Conservation (phyloP, 2,113 vertebrate species). For the Sprattus sprattus region DNA sequence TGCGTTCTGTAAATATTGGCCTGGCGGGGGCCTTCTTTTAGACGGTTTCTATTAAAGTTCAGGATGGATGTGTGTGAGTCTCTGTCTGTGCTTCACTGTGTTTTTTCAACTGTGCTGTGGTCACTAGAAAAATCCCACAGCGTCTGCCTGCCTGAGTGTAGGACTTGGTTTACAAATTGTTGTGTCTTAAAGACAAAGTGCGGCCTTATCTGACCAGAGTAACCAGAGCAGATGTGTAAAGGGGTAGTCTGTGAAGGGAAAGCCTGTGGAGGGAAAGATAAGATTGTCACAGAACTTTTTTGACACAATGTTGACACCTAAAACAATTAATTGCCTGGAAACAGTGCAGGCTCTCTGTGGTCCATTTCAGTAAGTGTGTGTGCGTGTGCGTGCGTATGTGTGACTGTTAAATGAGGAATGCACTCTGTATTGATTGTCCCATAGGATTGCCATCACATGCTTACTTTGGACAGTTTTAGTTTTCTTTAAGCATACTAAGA, state of each 20-base stretch:
- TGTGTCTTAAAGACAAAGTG: background rate
- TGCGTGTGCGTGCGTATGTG: background rate
- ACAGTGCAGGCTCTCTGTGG: constrained; percentile 29
- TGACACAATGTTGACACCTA: constrained; percentile 57
- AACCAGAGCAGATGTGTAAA: constrained; percentile 14
- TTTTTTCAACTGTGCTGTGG: background rate
- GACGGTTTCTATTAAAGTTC: background rate
- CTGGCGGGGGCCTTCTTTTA: background rate
- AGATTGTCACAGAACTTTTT: constrained; percentile 52
- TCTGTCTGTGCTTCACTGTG: background rate
- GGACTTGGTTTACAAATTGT: constrained; percentile 7
- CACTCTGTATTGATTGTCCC: background rate
- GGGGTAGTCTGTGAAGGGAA: constrained; percentile 47
- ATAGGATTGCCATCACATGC: too few relatives aligned
- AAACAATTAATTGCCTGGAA: constrained; percentile 54
- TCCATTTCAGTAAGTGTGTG: background rate
- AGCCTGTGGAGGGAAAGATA: constrained; percentile 59
- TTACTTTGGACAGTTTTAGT: too few relatives aligned
- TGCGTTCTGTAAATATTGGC: background rate
- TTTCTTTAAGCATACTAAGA: too few relatives aligned
- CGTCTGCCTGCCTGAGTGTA: background rate
- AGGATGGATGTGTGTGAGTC: background rate
- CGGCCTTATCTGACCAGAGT: background rate
- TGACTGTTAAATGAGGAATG: background rate
- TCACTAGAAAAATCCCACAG: background rate